Conservation (phyloP, 2,113 vertebrate genomes). For the Cairina moschata region DNA sequence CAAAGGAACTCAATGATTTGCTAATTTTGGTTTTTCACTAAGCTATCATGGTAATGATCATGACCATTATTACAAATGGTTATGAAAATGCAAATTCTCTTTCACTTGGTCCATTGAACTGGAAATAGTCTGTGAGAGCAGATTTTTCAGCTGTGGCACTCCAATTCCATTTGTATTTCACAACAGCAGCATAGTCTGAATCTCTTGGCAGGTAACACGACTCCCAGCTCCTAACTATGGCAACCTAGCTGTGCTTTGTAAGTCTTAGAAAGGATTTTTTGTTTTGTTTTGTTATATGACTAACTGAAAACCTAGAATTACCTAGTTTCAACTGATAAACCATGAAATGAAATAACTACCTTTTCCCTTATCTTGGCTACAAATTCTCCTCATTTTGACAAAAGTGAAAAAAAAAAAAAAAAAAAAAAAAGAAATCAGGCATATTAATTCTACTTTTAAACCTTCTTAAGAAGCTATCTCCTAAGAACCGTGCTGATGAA, state of each 20-base stretch:
- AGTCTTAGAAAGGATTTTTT: neutral
- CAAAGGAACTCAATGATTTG: neutral
- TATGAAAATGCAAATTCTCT: constrained; percentile 67
- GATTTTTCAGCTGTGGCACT: neutral
- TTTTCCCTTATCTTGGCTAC: neutral
- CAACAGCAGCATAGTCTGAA: neutral
- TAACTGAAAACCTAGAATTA: neutral
- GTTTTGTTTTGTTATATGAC: neutral
- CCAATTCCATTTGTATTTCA: neutral
- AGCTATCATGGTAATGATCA: constrained; percentile 7
- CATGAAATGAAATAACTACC: neutral
- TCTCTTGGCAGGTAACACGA: neutral
- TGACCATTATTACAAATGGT: constrained; percentile 35
- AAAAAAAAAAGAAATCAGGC: neutral
- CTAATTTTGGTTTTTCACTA: constrained; percentile 18
- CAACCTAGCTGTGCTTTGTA: neutral
- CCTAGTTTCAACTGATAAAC: neutral
- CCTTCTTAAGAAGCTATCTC: neutral
- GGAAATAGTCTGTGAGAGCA: constrained; percentile 18
- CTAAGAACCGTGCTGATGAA: neutral
- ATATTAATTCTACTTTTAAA: neutral
- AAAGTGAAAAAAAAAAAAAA: neutral
- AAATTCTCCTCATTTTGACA: neutral
- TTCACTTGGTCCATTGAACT: constrained; percentile 37
- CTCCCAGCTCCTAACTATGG: neutral